Conservation (phyloP, 2,113 vertebrate genomes). For the Chunga burmeisteri region DNA sequence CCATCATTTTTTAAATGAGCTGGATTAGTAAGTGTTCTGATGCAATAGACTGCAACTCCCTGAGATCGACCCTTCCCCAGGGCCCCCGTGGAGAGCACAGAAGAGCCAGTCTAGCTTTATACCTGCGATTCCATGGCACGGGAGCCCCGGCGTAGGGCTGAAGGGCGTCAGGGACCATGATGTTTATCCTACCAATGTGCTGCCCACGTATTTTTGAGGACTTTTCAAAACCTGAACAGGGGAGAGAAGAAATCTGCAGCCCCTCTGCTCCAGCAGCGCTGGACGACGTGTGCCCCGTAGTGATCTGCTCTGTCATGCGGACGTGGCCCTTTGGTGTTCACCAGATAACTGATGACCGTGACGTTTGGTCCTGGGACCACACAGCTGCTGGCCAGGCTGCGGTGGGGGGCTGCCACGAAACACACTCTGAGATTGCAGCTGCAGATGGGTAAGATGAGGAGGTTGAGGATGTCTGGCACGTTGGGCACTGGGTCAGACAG, state of each 20-base stretch:
- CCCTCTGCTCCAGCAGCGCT: neutral
- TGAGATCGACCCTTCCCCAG: neutral
- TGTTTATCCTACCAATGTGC: neutral
- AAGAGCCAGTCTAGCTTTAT: neutral
- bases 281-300: fast-evolving
- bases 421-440: neutral
- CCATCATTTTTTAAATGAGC: slow-evolving; percentile 30
- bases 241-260: neutral
- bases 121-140: neutral
- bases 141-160: neutral
- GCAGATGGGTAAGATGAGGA: neutral
- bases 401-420: neutral
- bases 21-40: neutral
- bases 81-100: neutral
- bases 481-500: neutral
- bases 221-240: neutral
- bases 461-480: neutral
- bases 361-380: neutral
- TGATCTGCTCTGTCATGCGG: neutral
- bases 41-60: neutral
- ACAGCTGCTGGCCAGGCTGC: neutral
- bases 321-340: neutral
- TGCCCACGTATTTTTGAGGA: neutral
- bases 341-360: neutral
- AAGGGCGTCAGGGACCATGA: neutral